phyloP scores from a whole-genome alignment of 1,140 invertebrate species.

The Drosophila ercepeae region DNA sequence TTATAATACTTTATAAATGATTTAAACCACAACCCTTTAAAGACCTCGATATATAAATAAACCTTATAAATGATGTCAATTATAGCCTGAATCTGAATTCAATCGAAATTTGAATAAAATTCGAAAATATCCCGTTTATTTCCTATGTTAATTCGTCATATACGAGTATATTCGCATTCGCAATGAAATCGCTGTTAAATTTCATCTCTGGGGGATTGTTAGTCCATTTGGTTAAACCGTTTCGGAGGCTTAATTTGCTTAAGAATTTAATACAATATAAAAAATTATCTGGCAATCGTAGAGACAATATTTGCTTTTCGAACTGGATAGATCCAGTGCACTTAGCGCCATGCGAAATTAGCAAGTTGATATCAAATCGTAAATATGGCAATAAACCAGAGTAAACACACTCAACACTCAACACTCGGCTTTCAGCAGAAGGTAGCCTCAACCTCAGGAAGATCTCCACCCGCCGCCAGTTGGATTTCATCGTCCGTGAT shows the following conservation, averaged over 20 bases:
- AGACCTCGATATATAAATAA: not conserved
- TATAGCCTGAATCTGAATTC: too few relatives aligned
- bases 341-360: conserved; percentile 64
- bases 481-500: conserved; percentile 13
- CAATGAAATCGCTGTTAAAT: conserved; percentile 9
- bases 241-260: not conserved
- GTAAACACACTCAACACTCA: conserved; percentile 27
- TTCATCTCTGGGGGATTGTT: conserved; percentile 14
- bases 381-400: conserved; percentile 33
- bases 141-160: conserved; percentile 51
- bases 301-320: conserved; percentile 52
- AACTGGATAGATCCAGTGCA: conserved; percentile 78
- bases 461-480: conserved; percentile 8
- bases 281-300: conserved; percentile 22
- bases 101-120: not conserved
- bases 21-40: too few relatives aligned
- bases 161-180: conserved; percentile 17
- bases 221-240: conserved; percentile 13
- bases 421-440: too few relatives aligned
- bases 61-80: conserved; percentile 3
- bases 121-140: conserved; percentile 22
- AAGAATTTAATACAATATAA: conserved; percentile 26
- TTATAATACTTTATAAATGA: too few relatives aligned
- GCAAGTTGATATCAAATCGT: conserved; percentile 38
- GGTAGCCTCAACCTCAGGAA: not conserved